A percentile compares a stretch with the other conserved stretches of the same genome.
phyloP scores from a whole-genome alignment of 23 tunicate genomes.

The Ciona savignyi region DNA sequence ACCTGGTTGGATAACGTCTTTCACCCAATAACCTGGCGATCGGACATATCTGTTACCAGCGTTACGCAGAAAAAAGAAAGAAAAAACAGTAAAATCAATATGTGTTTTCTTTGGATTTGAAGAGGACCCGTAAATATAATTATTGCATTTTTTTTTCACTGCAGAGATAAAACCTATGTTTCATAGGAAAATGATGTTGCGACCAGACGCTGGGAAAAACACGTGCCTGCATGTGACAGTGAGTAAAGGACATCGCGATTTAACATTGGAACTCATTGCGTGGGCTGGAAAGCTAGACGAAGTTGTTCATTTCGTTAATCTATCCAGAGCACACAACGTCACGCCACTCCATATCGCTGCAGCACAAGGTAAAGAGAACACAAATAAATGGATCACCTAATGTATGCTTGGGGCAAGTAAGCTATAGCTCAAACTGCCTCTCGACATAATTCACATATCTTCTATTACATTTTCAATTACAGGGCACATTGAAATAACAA shows the following conservation, averaged over 20 bases:
- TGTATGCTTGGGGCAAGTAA: too few relatives aligned
- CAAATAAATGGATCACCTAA: not conserved
- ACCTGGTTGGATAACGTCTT: too few relatives aligned
- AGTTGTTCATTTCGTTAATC: constrained; percentile 26
- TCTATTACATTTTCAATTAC: not conserved
- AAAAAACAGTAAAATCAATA: too few relatives aligned
- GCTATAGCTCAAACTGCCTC: too few relatives aligned
- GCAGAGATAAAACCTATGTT: not conserved
- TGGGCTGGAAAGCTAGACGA: constrained; percentile 21
- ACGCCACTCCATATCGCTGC: constrained; percentile 84
- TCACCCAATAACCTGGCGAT: too few relatives aligned
- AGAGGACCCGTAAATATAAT: too few relatives aligned
- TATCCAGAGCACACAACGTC: constrained; percentile 47
- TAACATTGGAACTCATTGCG: constrained; percentile 31
- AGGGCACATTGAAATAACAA: constrained; percentile 54
- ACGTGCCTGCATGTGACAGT: constrained; percentile 68
- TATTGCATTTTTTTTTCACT: not conserved
- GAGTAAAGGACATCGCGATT: constrained; percentile 56
- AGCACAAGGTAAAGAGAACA: constrained; percentile 37
- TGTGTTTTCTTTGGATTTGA: too few relatives aligned
- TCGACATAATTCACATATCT: not conserved
- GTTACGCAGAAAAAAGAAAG: too few relatives aligned
- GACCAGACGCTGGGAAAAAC: constrained; percentile 54
- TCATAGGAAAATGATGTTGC: constrained; percentile 43
- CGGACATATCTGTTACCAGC: too few relatives aligned